These are phyloP conservation scores for Lanius ludovicianus DNA, from an alignment of 2,113 vertebrate genomes.

Conservation along the genomic window DNA sequence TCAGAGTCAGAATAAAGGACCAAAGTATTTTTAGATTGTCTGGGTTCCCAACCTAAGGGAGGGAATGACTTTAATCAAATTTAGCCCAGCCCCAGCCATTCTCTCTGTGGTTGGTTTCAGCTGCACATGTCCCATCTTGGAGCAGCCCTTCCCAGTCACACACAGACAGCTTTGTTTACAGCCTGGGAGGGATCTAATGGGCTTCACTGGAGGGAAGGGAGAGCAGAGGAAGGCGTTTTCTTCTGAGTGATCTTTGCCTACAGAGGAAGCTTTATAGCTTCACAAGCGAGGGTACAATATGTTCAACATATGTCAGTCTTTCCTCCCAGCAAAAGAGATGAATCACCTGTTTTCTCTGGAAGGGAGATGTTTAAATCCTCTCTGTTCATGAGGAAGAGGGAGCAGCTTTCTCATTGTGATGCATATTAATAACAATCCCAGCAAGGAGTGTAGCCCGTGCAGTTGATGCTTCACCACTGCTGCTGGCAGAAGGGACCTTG, in stretches of 20 bases:
- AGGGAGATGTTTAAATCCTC: conserved; percentile 12
- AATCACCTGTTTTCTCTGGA: conserved; percentile 45
- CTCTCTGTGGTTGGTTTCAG: conserved; percentile 10
- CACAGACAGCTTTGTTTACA: conserved; percentile 41
- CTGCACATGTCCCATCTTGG: conserved; percentile 8
- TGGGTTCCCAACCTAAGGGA: conserved; percentile 6
- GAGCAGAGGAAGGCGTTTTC: neutral
- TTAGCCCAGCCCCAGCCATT: neutral
- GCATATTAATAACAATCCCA: neutral
- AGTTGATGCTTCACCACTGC: neutral
- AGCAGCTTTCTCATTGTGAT: conserved; percentile 34
- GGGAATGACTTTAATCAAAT: conserved; percentile 34
- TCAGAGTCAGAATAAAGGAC: neutral
- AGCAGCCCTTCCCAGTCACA: conserved; percentile 31
- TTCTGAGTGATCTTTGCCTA: neutral
- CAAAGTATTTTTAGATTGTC: conserved; percentile 34
- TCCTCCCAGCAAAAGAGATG: neutral
- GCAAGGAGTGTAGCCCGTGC: neutral
- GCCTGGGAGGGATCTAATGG: neutral
- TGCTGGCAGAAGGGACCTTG: neutral
- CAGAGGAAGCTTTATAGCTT: conserved; percentile 24
- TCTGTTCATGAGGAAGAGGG: neutral
- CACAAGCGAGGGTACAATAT: neutral
- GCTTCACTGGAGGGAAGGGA: conserved; percentile 1
- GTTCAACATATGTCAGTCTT: conserved; percentile 41